Evolutionary conservation across 2,113 vertebrate species (phyloP).

Genomic region (Lamprologus ornatipinnis): DNA sequence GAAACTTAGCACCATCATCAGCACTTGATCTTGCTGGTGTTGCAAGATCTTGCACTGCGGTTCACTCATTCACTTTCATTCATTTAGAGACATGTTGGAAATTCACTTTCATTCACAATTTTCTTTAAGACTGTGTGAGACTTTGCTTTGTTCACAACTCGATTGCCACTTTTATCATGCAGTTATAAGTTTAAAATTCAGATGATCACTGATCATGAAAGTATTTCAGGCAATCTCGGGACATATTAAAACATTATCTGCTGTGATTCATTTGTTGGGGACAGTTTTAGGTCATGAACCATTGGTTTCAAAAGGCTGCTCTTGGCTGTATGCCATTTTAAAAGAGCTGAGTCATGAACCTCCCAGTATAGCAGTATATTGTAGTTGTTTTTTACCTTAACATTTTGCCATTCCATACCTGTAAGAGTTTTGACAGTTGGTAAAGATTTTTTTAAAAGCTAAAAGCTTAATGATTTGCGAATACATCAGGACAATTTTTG

Average conservation of each 20-base stretch:
- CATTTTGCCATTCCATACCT: not conserved
- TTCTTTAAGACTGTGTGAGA: not conserved
- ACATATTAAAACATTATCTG: conserved; percentile 5
- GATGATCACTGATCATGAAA: not conserved
- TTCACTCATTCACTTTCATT: not conserved
- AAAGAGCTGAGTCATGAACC: conserved; percentile 33
- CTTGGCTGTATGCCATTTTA: conserved; percentile 19
- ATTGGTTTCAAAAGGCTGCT: conserved; percentile 11
- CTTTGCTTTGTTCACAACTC: not conserved
- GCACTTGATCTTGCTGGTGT: not conserved
- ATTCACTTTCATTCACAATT: not conserved
- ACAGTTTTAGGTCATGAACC: conserved; percentile 23
- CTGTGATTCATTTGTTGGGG: not conserved
- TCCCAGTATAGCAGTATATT: not conserved
- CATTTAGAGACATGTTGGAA: not conserved
- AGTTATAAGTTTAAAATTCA: not conserved
- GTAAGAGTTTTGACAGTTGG: not conserved
- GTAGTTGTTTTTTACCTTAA: not conserved
- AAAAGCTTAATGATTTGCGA: not conserved
- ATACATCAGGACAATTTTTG: not conserved
- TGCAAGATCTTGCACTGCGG: not conserved
- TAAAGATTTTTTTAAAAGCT: not conserved
- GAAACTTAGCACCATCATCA: not conserved
- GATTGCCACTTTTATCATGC: not conserved
- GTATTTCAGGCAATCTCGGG: not conserved